Base-by-base conservation (phyloP, 1,140 invertebrate species). In the Pemphigus obesinymphae region DNA sequence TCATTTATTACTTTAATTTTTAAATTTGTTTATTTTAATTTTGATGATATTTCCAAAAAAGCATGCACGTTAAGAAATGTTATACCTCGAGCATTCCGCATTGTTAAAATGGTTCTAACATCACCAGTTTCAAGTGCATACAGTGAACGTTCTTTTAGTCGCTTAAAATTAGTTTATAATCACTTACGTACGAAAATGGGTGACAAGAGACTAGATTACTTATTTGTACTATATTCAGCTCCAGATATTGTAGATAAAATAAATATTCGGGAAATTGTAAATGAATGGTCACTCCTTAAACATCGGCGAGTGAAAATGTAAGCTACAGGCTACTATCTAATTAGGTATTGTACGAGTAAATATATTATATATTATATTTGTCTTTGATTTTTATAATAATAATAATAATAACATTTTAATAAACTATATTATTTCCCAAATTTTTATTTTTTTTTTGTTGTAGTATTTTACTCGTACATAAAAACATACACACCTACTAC, bases 171-270 rank as follows among this genome's bases (percentile, higher is more conserved):
- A 70, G 66, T 70, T 70, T 70, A 70, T 70, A 70, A 70, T 70
- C 34, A 70, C 40, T 70, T 70, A 37, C 8, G 66, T 70, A 70
- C 66, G 37, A 70, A 29, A 70, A 70, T 70, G 66, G 7, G 66
- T 23, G 66, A 76, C n/a, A 37, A 37, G 31, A 70, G 66, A 70
- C 20, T 37, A 37, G 66, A 70, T 70, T 70, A 7, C 7, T 70
- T 70, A 70, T 37, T 70, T 5, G 31, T 70, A 70, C n/a, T 70
- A 70, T 70, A 37, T 70, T 70, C 31, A 70, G 66, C 26, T 70
- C 66, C 31, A 70, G 66, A 70, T 70, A 70, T 70, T 70, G 66
- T 70, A 37, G 66, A 70, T 70, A 70, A 70, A 70, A 70, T 70
- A 37, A 70, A 70, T 70, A 70, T 70, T 70, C 29, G 31, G 31